These are phyloP conservation scores for Drosophila virilis DNA, from an alignment of 1,140 invertebrate genomes.

Conservation along the genomic window DNA sequence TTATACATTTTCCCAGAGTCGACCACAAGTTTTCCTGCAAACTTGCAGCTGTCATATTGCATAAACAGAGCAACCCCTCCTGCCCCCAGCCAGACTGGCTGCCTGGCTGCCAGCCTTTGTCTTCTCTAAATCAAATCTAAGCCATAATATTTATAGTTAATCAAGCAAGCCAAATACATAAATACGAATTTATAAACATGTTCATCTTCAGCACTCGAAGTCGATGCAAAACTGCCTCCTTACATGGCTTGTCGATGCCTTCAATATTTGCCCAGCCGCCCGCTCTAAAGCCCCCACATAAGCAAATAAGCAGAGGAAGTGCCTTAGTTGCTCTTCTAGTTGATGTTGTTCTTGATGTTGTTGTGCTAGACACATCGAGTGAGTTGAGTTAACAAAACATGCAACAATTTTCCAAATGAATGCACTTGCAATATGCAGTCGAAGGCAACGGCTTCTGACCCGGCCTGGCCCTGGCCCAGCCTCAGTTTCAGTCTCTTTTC, in stretches of 20 bases:
- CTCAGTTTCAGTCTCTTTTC: constrained; percentile 16
- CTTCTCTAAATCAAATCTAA: constrained; percentile 52
- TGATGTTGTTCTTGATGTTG: constrained; percentile 36
- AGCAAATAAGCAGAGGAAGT: constrained; percentile 60
- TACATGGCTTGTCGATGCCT: constrained; percentile 9
- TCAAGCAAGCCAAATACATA: constrained; percentile 78
- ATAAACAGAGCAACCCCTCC: neutral
- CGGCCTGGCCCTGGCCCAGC: constrained; percentile 33
- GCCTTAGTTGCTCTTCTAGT: constrained; percentile 18
- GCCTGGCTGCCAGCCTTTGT: neutral
- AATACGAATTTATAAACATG: constrained; percentile 77
- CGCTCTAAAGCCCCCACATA: constrained; percentile 27
- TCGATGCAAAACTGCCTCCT: constrained; percentile 18
- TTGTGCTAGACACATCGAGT: constrained; percentile 62
- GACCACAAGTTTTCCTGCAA: constrained; percentile 27
- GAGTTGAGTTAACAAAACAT: constrained; percentile 77
- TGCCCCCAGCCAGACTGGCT: neutral
- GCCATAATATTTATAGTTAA: constrained; percentile 80
- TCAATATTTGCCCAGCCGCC: constrained; percentile 57
- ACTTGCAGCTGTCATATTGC: constrained; percentile 27
- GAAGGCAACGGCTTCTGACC: constrained; percentile 63
- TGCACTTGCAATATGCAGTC: constrained; percentile 75
- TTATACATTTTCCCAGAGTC: constrained; percentile 26
- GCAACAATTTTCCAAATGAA: constrained; percentile 82
- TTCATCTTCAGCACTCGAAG: constrained; percentile 37